Conservation (phyloP, 1,140 invertebrate genomes). For the Heliconius eleuchia region DNA sequence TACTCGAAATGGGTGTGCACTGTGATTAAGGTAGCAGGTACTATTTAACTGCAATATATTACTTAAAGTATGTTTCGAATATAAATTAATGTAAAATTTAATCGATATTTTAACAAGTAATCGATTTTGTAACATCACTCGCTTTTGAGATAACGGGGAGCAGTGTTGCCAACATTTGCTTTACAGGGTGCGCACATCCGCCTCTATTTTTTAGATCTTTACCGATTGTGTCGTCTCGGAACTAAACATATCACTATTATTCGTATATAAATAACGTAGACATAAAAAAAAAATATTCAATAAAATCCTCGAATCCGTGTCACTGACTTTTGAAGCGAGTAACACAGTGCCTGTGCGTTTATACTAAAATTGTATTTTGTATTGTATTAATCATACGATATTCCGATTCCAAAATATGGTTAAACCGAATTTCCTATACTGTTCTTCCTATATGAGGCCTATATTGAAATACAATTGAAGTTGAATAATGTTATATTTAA, state of each 20-base stretch:
- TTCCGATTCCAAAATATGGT: constrained; percentile 30
- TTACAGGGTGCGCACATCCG: constrained; percentile 50
- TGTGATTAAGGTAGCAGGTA: constrained; percentile 82
- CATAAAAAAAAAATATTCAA: constrained; percentile 42
- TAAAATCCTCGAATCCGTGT: constrained; percentile 41
- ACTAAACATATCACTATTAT: constrained; percentile 56
- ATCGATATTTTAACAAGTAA: background rate
- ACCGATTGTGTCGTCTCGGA: constrained; percentile 46
- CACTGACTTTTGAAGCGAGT: constrained; percentile 38
- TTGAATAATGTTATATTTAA: constrained; percentile 19
- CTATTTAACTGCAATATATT: background rate
- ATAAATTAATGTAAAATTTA: background rate
- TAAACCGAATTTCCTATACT: constrained; percentile 41
- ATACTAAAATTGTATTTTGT: constrained; percentile 38
- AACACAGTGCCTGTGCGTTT: constrained; percentile 38
- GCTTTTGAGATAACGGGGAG: constrained; percentile 5
- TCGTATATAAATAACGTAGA: constrained; percentile 42
- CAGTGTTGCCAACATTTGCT: constrained; percentile 24
- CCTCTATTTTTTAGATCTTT: constrained; percentile 52
- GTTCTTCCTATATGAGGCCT: constrained; percentile 34
- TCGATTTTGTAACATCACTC: constrained; percentile 8
- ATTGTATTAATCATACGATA: constrained; percentile 25
- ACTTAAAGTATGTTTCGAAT: background rate
- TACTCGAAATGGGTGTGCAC: constrained; percentile 88
- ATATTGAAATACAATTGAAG: constrained; percentile 21